phyloP scores from a whole-genome alignment of 2,888 invertebrate genomes.

The Operophtera brumata region DNA sequence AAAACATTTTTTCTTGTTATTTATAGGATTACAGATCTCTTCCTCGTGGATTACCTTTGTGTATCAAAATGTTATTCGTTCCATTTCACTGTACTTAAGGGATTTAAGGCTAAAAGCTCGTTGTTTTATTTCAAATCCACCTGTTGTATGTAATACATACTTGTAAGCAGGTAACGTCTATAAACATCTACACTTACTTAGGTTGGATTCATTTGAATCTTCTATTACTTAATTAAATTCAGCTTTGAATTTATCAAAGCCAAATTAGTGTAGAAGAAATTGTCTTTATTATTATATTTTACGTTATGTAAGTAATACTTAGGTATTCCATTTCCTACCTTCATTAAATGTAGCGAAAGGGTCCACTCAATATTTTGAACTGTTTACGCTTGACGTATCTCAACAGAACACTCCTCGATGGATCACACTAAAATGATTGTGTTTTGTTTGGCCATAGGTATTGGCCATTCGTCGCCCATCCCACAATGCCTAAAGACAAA shows the following conservation, averaged over 20 bases:
- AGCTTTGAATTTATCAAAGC: neutral
- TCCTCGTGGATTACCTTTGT: too few species aligned
- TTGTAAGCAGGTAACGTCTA: neutral
- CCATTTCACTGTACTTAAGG: neutral
- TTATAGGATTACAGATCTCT: neutral
- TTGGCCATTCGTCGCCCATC: too few species aligned
- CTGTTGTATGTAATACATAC: neutral
- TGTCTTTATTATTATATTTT: neutral
- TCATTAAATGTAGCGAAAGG: neutral
- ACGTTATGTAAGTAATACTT: neutral
- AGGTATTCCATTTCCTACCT: neutral
- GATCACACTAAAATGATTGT: too few species aligned
- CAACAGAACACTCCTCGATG: too few species aligned
- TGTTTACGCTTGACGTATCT: too few species aligned
- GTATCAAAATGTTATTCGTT: neutral
- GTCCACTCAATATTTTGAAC: too few species aligned
- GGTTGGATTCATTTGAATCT: neutral
- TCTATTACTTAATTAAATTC: neutral
- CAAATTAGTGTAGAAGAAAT: neutral
- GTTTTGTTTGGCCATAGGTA: too few species aligned
- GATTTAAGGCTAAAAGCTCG: neutral
- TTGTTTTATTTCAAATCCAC: neutral
- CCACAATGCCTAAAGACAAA: too few species aligned
- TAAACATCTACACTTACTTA: neutral
- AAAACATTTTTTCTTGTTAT: neutral